A percentile compares a stretch with the other conserved stretches of the same genome.
phyloP scores from a whole-genome alignment of 1,140 invertebrate species.

The Diuraphis noxia region DNA sequence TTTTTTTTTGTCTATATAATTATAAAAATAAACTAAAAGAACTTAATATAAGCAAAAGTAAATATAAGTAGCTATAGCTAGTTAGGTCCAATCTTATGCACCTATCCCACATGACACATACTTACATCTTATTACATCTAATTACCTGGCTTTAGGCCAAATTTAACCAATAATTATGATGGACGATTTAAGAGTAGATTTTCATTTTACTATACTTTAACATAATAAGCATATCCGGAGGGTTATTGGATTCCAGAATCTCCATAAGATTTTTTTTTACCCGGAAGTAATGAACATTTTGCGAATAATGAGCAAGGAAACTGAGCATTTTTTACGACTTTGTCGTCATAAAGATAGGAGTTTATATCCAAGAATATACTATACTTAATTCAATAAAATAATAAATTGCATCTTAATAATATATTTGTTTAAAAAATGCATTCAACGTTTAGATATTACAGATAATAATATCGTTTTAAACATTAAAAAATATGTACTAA shows the following conservation, averaged over 20 bases:
- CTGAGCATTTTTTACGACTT: conserved; percentile 15
- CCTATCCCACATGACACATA: too few relatives aligned
- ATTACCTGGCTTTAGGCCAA: not conserved
- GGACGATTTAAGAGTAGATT: conserved; percentile 1
- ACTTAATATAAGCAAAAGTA: too few relatives aligned
- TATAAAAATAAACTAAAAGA: not conserved
- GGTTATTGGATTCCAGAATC: conserved; percentile 35
- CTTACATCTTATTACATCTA: not conserved
- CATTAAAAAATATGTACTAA: not conserved
- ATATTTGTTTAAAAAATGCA: not conserved
- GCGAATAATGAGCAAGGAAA: conserved; percentile 8
- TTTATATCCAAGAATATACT: not conserved
- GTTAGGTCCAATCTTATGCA: too few relatives aligned
- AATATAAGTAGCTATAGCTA: too few relatives aligned
- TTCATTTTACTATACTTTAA: conserved; percentile 30
- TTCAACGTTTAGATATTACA: not conserved
- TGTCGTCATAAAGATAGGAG: conserved; percentile 3
- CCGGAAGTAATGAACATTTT: conserved; percentile 20
- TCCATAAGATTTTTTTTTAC: conserved; percentile 27
- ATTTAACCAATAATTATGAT: not conserved
- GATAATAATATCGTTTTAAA: not conserved
- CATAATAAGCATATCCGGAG: not conserved
- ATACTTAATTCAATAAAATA: not conserved
- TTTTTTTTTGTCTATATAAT: not conserved
- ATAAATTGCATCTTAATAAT: not conserved